Evolutionary conservation across 2,113 vertebrate genomes (phyloP).

Genomic region (Rattus rattus): DNA sequence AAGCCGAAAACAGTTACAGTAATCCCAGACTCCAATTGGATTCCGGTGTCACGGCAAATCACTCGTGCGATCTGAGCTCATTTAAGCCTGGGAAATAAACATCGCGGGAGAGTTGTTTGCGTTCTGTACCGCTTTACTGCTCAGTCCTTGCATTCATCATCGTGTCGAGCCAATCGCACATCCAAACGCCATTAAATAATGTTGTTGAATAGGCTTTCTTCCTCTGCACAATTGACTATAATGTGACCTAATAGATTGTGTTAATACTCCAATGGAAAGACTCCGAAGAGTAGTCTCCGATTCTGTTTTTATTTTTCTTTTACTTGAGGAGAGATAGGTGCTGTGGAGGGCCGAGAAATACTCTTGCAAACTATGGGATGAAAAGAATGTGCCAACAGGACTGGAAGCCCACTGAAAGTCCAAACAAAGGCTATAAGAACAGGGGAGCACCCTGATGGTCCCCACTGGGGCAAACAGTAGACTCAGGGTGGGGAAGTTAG

Average conservation of each 20-base stretch:
- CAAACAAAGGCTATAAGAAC: neutral
- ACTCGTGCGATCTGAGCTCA: constrained; percentile 48
- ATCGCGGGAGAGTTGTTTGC: constrained; percentile 26
- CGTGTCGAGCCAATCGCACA: constrained; percentile 40
- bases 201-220: constrained; percentile 28
- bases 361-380: neutral
- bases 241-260: constrained; percentile 53
- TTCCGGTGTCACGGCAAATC: constrained; percentile 61
- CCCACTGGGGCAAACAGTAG: rapidly evolving
- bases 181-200: constrained; percentile 60
- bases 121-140: neutral
- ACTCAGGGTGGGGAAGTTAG: neutral
- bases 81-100: constrained; percentile 59
- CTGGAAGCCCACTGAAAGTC: rapidly evolving
- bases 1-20: constrained; percentile 45
- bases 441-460: rapidly evolving
- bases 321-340: neutral
- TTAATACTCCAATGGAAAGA: constrained; percentile 58
- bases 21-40: constrained; percentile 50
- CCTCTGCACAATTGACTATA: constrained; percentile 50
- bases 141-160: constrained; percentile 28
- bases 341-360: constrained; percentile 23
- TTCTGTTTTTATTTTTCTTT: neutral
- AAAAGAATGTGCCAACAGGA: neutral
- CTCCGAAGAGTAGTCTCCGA: neutral